phyloP scores from a whole-genome alignment of 2,888 invertebrate species.

The Eupithecia centaureata region DNA sequence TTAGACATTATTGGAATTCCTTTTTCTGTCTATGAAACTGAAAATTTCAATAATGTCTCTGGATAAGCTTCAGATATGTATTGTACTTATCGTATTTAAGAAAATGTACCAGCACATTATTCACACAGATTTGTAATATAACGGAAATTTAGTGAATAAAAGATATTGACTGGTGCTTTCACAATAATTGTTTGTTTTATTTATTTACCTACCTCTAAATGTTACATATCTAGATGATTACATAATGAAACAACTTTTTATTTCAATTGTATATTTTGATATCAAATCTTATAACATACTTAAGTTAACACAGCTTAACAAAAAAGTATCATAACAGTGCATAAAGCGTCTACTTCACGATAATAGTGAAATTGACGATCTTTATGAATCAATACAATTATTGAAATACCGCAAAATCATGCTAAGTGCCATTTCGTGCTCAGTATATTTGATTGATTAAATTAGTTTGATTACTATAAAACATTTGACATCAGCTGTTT shows the following conservation, averaged over 20 bases:
- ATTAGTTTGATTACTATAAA: too few relatives aligned
- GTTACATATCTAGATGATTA: too few relatives aligned
- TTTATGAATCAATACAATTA: constrained; percentile 27
- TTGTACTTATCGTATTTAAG: background rate
- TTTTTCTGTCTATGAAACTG: background rate
- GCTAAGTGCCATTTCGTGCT: constrained; percentile 51
- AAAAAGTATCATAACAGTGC: constrained; percentile 48
- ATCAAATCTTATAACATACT: constrained; percentile 77
- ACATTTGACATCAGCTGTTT: constrained; percentile 14
- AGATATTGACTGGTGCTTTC: constrained; percentile 84
- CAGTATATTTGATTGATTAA: too few relatives aligned
- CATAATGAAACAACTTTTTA: constrained; percentile 51
- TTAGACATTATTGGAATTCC: constrained; percentile 14
- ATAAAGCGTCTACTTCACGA: constrained; percentile 33
- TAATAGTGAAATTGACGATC: constrained; percentile 25
- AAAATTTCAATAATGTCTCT: constrained; percentile 14
- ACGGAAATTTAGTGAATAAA: constrained; percentile 81
- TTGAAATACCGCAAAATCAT: constrained; percentile 47
- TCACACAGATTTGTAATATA: constrained; percentile 69
- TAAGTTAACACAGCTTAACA: constrained; percentile 74
- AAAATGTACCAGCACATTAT: constrained; percentile 32
- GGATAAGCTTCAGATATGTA: constrained; percentile 10
- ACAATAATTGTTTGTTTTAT: constrained; percentile 78
- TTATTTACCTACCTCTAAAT: constrained; percentile 42
- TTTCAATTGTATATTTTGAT: constrained; percentile 82